Percentiles rank a stretch among this genome's conserved stretches.
Conservation (phyloP, 2,888 invertebrate species). For the Spodoptera littoralis region DNA sequence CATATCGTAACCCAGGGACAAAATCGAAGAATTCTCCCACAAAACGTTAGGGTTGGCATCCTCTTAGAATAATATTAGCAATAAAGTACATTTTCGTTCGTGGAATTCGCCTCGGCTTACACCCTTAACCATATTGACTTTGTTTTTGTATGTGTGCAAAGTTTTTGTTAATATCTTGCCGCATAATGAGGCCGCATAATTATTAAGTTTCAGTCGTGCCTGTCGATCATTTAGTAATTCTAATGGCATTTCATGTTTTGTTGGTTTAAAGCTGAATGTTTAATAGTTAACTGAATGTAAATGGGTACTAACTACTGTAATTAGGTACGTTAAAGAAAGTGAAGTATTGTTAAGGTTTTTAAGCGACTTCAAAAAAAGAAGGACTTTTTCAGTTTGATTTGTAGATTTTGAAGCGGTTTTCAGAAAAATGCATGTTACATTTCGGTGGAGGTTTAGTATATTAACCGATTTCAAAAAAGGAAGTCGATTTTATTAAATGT, state of each 20-base stretch:
- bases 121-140: constrained; percentile 46
- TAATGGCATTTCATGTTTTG: constrained; percentile 39
- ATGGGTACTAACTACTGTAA: constrained; percentile 21
- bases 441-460: too few species aligned
- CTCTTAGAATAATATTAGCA: constrained; percentile 54
- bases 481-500: too few species aligned
- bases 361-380: too few species aligned
- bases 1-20: constrained; percentile 63
- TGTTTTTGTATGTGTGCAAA: constrained; percentile 39
- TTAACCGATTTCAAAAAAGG: too few species aligned
- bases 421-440: too few species aligned
- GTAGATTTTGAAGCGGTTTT: too few species aligned
- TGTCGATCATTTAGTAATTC: constrained; percentile 52
- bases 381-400: too few species aligned
- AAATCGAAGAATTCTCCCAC: constrained; percentile 56
- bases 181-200: constrained; percentile 50
- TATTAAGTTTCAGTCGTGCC: constrained; percentile 36
- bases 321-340: constrained; percentile 16
- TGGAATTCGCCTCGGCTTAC: constrained; percentile 28
- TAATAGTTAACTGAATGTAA: constrained; percentile 42
- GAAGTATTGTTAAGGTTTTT: constrained; percentile 25
- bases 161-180: constrained; percentile 40
- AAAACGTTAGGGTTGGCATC: constrained; percentile 46
- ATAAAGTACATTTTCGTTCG: constrained; percentile 42
- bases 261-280: constrained; percentile 36